Evolutionary conservation across 2,797 vertebrate species (phyloP).

Genomic region (Otolemur crassicaudatus): DNA sequence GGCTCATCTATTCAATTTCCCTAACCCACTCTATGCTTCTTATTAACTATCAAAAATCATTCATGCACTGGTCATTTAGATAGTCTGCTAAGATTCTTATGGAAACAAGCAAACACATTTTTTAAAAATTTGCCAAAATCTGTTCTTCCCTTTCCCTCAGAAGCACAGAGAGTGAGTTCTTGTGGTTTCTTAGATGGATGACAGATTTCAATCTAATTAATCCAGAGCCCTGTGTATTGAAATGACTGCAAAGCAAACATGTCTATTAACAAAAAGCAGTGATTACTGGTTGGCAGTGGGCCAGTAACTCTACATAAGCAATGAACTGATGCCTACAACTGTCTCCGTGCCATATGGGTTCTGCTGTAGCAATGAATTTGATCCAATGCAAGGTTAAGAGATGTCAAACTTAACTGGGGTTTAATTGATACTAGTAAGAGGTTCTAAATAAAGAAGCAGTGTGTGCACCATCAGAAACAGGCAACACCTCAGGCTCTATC

Average conservation of each 20-base stretch:
- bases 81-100: constrained; percentile 60
- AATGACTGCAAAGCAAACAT: constrained; percentile 93
- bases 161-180: constrained; percentile 76
- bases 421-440: constrained; percentile 95
- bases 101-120: constrained; percentile 64
- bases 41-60: constrained; percentile 55
- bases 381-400: constrained; percentile 94
- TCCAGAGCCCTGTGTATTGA: constrained; percentile 90
- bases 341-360: constrained; percentile 94
- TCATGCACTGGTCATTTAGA: constrained; percentile 42
- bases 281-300: constrained; percentile 90
- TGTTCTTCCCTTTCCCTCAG: constrained; percentile 59
- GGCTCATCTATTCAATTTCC: background rate
- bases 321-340: constrained; percentile 90
- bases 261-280: constrained; percentile 93
- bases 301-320: constrained; percentile 90
- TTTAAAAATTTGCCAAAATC: constrained; percentile 62
- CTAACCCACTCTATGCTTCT: background rate
- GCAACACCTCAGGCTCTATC: constrained; percentile 85
- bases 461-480: constrained; percentile 87
- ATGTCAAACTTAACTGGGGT: constrained; percentile 95
- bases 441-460: constrained; percentile 91
- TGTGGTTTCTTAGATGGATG: constrained; percentile 88
- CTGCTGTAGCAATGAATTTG: constrained; percentile 93
- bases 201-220: constrained; percentile 92